Evolutionary conservation across 2,113 vertebrate species (phyloP), one percentile per base, ranked within the genome.

Genomic region (Todiramphus saurophagus): DNA sequence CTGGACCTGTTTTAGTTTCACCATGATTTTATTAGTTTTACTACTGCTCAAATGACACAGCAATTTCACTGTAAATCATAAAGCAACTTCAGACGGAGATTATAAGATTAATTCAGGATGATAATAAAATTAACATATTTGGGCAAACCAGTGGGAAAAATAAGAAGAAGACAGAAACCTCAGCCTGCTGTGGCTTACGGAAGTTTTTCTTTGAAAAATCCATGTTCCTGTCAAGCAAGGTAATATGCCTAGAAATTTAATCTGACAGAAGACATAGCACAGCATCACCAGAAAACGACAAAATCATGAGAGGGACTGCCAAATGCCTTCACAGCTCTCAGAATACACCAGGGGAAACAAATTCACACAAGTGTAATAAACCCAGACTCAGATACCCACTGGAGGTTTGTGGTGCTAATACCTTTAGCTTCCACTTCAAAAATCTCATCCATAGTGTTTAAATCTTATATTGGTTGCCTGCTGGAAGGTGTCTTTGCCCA

Each of bases 271-370:
- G 91, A 95, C 55, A 92, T 68, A 95, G 86, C 90, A 94, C 63
- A 94, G 74, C 86, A 82, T 56, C 85, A 73, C 80, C 68, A 95
- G 94, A 92, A 94, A 97, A 93, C 66, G 86, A 94, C 93, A 95
- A 96, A 92, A 94, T 84, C 88, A 74, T 78, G 93, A 90, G 31
- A 91, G 44, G 76, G 81, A 88, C 66, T 74, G 88, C 58, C 93
- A 93, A 96, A 90, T 13, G 13, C 93, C 68, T 91, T 88, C 72
- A 48, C 53, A 82, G 91, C 66, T 83, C 82, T 96, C 68, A 89
- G 63, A 94, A 90, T 82, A 68, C 87, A 95, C 64, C 2, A 1
- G 48, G 68, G 90, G 67, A 95, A 93, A 96, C 75, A 95, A 95
- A 96, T 83, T 59, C 85, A 87, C 90, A 74, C 72, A 73, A 83